phyloP scores from a whole-genome alignment of 1,140 invertebrate species.

The Drosophila sturtevanti region DNA sequence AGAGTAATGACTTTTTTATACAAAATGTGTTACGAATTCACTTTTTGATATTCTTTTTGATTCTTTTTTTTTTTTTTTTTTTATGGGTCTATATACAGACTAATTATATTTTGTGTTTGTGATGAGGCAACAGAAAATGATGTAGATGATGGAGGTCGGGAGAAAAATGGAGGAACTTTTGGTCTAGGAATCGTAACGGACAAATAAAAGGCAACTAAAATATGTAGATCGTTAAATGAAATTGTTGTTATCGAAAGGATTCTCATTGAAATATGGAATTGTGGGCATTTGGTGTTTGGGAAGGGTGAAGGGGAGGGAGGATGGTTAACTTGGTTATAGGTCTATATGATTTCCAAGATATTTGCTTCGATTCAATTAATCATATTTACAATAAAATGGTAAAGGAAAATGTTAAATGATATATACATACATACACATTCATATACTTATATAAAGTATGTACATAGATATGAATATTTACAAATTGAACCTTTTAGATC shows the following conservation, averaged over 20 bases:
- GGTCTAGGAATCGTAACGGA: slow-evolving; percentile 43
- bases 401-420: slow-evolving; percentile 43
- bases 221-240: slow-evolving; percentile 54
- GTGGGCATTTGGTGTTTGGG: slow-evolving; percentile 35
- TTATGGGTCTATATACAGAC: slow-evolving; percentile 15
- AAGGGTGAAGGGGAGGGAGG: neutral
- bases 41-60: slow-evolving; percentile 48
- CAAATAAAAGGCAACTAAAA: slow-evolving; percentile 58
- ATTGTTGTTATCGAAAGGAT: slow-evolving; percentile 34
- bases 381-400: slow-evolving; percentile 38
- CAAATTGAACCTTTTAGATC: slow-evolving; percentile 48
- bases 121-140: slow-evolving; percentile 56
- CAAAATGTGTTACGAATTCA: slow-evolving; percentile 64
- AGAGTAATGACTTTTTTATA: slow-evolving; percentile 53
- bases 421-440: slow-evolving; percentile 6
- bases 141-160: slow-evolving; percentile 17
- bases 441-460: neutral
- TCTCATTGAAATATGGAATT: slow-evolving; percentile 55
- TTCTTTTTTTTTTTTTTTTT: slow-evolving; percentile 20
- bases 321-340: neutral
- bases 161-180: slow-evolving; percentile 26
- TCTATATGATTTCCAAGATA: slow-evolving; percentile 53
- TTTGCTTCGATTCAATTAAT: slow-evolving; percentile 27
- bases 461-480: slow-evolving; percentile 40
- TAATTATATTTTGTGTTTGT: slow-evolving; percentile 35